Conservation (phyloP, 2,888 invertebrate species). For the Sympetrum striolatum region DNA sequence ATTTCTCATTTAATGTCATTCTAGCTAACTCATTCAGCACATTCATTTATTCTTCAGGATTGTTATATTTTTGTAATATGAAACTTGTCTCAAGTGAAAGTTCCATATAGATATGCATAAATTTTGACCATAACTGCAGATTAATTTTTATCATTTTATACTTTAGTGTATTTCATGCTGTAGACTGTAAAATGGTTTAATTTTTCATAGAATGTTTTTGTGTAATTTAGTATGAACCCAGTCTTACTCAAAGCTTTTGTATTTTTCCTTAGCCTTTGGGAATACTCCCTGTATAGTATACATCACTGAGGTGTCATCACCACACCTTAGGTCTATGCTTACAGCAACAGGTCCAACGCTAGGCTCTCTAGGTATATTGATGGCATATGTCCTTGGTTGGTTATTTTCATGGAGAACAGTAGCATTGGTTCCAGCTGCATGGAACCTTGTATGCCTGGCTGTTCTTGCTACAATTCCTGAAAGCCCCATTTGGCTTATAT, state of each 20-base stretch:
- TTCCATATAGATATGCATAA: too few relatives aligned
- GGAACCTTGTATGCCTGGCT: constrained; percentile 61
- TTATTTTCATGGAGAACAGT: constrained; percentile 65
- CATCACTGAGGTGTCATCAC: constrained; percentile 68
- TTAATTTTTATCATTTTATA: too few relatives aligned
- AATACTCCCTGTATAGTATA: constrained; percentile 69
- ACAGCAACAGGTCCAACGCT: constrained; percentile 67
- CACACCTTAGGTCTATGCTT: constrained; percentile 66
- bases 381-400: constrained; percentile 65
- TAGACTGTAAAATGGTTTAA: not conserved
- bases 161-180: too few relatives aligned
- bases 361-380: constrained; percentile 68
- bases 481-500: constrained; percentile 67
- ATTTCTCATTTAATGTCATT: too few relatives aligned
- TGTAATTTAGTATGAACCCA: not conserved
- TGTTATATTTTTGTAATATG: too few relatives aligned
- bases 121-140: too few relatives aligned
- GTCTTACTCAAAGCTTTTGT: not conserved
- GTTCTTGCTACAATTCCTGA: constrained; percentile 60
- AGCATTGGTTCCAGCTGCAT: constrained; percentile 59
- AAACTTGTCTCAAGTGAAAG: too few relatives aligned
- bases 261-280: constrained; percentile 59
- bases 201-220: not conserved
- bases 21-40: too few relatives aligned
- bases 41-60: too few relatives aligned